Conservation (phyloP, 2,113 vertebrate species). For the Pteropus alecto region DNA sequence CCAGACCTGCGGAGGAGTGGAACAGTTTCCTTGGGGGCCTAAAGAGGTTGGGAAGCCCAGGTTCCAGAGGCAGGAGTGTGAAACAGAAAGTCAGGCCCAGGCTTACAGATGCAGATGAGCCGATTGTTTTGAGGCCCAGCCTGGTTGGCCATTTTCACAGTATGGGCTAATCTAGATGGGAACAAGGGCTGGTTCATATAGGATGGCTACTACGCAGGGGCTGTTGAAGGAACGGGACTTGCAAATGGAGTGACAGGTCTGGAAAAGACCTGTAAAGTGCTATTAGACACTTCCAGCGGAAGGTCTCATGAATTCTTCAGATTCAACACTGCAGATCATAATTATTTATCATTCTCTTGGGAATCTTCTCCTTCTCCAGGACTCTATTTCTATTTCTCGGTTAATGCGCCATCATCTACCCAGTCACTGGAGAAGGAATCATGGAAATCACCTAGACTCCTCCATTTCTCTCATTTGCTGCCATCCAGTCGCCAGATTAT, state of each 20-base stretch:
- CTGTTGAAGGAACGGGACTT: neutral
- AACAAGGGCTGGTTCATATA: neutral
- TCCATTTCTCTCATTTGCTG: neutral
- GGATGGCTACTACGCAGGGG: neutral
- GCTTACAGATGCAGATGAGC: neutral
- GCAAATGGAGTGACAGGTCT: neutral
- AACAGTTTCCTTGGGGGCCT: neutral
- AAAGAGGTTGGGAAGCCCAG: neutral
- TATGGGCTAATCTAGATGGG: neutral
- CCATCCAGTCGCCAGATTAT: neutral
- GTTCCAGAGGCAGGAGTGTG: neutral
- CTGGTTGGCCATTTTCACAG: neutral
- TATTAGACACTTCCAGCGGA: neutral
- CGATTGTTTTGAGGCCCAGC: neutral
- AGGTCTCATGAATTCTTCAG: neutral
- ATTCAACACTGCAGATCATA: neutral
- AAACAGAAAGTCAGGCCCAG: neutral
- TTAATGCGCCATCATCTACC: neutral
- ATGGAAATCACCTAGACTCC: neutral
- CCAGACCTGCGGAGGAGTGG: neutral
- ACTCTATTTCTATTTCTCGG: constrained; percentile 20
- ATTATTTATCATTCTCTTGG: neutral
- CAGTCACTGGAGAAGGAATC: neutral
- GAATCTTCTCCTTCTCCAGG: neutral
- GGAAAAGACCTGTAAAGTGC: neutral